These are phyloP conservation scores for Mus minutoides DNA, from an alignment of 2,797 vertebrate genomes.

Conservation along the genomic window DNA sequence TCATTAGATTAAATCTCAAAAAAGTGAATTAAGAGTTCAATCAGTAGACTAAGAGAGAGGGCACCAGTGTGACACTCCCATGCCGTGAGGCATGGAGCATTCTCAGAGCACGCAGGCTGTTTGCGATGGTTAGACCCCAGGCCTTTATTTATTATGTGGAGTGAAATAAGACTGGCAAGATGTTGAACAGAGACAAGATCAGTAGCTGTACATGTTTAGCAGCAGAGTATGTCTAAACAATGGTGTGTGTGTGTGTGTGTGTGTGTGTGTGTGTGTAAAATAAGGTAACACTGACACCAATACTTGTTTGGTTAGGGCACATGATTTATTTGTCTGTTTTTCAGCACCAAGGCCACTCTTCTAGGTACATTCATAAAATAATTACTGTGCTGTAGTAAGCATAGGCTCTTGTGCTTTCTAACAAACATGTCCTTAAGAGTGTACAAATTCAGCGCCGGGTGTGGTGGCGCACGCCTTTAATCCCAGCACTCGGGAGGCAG, in stretches of 20 bases:
- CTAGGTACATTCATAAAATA: background rate
- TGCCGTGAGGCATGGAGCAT: background rate
- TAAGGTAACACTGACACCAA: background rate
- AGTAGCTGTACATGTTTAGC: slow-evolving; percentile 31
- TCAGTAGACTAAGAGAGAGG: slow-evolving; percentile 1
- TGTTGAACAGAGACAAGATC: background rate
- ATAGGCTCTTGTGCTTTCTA: slow-evolving; percentile 28
- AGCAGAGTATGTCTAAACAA: background rate
- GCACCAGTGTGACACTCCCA: background rate
- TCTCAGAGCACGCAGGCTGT: background rate
- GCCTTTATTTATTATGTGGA: background rate
- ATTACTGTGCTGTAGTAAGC: background rate
- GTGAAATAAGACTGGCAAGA: background rate
- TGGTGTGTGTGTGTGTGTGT: background rate
- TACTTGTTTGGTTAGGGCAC: background rate
- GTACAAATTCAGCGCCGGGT: background rate
- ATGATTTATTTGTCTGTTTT: background rate
- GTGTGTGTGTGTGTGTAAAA: background rate
- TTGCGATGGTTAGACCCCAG: background rate
- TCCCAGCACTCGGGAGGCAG: too few species aligned
- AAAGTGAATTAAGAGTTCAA: background rate
- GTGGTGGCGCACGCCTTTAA: too few species aligned
- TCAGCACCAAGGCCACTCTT: background rate
- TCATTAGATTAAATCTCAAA: background rate
- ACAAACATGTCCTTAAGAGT: background rate